Percentiles rank a stretch among this genome's conserved stretches.
phyloP scores from a whole-genome alignment of 2,888 invertebrate genomes.

The Acanthosepion pharaonis region DNA sequence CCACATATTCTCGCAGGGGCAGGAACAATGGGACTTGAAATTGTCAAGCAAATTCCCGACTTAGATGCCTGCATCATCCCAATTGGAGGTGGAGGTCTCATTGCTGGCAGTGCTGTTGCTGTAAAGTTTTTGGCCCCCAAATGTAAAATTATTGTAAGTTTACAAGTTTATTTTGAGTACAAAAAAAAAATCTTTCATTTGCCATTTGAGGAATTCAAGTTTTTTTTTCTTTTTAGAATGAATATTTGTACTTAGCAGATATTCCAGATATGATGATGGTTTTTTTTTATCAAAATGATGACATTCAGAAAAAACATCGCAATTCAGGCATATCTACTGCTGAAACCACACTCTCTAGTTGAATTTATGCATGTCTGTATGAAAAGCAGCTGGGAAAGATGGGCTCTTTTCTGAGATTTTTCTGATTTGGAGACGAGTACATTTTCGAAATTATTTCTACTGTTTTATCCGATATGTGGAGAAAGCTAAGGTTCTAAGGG shows the following conservation, averaged over 20 bases:
- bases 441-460: no score
- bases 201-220: not conserved
- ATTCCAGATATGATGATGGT: not conserved
- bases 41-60: conserved; percentile 89
- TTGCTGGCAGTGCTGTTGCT: conserved; percentile 92
- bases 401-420: no score
- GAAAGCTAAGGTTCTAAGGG: no score
- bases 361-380: no score
- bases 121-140: conserved; percentile 88
- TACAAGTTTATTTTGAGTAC: not conserved
- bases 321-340: no score
- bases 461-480: no score
- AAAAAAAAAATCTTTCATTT: not conserved
- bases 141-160: conserved; percentile 88
- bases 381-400: no score
- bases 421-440: no score
- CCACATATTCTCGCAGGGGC: conserved; percentile 96
- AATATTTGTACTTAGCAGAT: not conserved
- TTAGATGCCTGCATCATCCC: conserved; percentile 93
- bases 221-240: not conserved
- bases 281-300: no score
- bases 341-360: no score
- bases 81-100: conserved; percentile 93
- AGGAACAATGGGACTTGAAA: conserved; percentile 94
- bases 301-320: no score